Conservation (phyloP, 1,140 invertebrate genomes). For the Temnothorax longispinosus region DNA sequence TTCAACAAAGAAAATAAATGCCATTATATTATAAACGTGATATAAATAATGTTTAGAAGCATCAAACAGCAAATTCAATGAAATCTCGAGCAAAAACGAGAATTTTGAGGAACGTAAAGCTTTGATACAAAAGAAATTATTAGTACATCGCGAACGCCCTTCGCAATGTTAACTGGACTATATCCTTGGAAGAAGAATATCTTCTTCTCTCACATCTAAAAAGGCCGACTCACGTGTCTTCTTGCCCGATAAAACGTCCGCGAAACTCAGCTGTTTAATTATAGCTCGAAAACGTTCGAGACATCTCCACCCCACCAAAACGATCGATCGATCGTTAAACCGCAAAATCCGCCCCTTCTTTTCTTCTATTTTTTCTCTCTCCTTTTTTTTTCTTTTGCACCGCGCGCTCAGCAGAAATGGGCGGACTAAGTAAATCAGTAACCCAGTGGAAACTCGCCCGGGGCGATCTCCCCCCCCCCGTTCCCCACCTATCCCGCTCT, state of each 20-base stretch:
- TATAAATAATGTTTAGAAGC: neutral
- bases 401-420: neutral
- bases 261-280: slow-evolving; percentile 19
- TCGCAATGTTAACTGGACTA: neutral
- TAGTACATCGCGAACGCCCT: neutral
- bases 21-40: too few species aligned
- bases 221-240: neutral
- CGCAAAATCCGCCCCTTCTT: slow-evolving; percentile 36
- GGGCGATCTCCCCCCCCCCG: slow-evolving; percentile 45
- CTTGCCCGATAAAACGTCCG: neutral
- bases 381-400: neutral
- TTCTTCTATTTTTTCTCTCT: slow-evolving; percentile 13
- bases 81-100: neutral
- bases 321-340: slow-evolving; percentile 52
- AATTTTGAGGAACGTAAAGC: neutral
- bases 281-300: neutral
- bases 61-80: neutral
- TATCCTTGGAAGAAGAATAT: neutral
- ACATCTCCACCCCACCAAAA: neutral
- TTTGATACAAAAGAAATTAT: neutral
- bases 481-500: neutral
- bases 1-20: neutral
- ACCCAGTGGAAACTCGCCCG: slow-evolving; percentile 77
- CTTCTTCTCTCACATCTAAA: slow-evolving; percentile 3
- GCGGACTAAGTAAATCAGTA: slow-evolving; percentile 79